Evolutionary conservation across 2,797 vertebrate species (phyloP).

Genomic region (Cuniculus paca): DNA sequence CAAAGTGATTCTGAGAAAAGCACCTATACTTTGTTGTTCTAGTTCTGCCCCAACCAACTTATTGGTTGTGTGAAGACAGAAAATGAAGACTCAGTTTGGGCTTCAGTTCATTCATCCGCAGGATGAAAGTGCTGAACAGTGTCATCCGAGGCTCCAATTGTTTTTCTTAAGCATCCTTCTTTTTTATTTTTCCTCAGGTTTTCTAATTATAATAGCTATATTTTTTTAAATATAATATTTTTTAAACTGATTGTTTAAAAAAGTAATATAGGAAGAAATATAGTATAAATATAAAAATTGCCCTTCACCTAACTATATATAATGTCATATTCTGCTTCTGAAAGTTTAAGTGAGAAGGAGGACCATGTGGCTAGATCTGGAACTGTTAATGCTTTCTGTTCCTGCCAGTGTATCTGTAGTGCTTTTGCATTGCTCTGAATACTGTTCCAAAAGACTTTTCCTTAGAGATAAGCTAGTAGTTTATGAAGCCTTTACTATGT

Average conservation of each 20-base stretch:
- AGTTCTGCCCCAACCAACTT: neutral
- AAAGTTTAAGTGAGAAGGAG: slow-evolving; percentile 25
- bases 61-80: neutral
- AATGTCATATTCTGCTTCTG: slow-evolving; percentile 38
- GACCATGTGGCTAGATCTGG: neutral
- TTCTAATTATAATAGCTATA: neutral
- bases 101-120: neutral
- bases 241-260: neutral
- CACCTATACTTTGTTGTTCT: neutral
- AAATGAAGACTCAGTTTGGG: neutral
- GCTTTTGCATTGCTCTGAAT: neutral
- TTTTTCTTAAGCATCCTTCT: neutral
- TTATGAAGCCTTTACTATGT: neutral
- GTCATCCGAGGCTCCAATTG: neutral
- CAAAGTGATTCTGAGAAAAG: slow-evolving; percentile 28
- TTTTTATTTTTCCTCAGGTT: neutral
- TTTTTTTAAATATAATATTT: too few relatives aligned
- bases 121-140: neutral
- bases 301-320: neutral
- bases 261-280: neutral
- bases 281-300: neutral
- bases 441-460: neutral
- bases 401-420: neutral
- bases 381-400: neutral
- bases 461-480: neutral